phyloP scores from a whole-genome alignment of 2,888 invertebrate species.

The Drosophila neotestacea region DNA sequence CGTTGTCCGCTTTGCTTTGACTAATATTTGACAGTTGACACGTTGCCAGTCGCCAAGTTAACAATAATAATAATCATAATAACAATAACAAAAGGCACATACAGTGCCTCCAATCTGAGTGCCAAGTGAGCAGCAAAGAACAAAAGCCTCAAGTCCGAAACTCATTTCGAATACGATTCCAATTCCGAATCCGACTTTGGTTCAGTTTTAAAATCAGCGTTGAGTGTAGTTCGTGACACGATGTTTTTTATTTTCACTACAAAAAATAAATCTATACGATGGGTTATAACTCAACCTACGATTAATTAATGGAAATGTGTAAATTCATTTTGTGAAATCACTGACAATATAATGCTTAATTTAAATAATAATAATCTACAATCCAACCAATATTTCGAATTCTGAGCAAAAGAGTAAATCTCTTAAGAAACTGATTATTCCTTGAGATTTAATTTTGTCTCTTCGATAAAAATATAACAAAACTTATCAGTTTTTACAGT shows the following conservation, averaged over 20 bases:
- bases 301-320: no score
- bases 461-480: no score
- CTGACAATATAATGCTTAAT: no score
- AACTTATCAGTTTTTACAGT: neutral
- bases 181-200: neutral
- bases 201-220: neutral
- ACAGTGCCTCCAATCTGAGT: conserved; percentile 1
- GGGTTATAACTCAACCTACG: no score
- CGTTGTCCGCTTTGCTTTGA: conserved; percentile 66
- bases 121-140: conserved; percentile 47
- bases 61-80: conserved; percentile 15
- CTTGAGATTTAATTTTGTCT: no score
- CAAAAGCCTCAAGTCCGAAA: conserved; percentile 21
- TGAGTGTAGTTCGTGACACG: conserved; percentile 2
- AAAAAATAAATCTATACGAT: no score
- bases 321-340: no score
- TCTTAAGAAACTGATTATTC: no score
- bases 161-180: neutral
- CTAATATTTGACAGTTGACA: conserved; percentile 79
- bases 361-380: no score
- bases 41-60: conserved; percentile 62
- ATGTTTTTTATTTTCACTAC: no score
- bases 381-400: no score
- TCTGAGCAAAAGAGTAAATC: no score
- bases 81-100: conserved; percentile 11